Evolutionary conservation across 2,797 vertebrate genomes (phyloP).

Genomic region (Phalanger gymnotis): DNA sequence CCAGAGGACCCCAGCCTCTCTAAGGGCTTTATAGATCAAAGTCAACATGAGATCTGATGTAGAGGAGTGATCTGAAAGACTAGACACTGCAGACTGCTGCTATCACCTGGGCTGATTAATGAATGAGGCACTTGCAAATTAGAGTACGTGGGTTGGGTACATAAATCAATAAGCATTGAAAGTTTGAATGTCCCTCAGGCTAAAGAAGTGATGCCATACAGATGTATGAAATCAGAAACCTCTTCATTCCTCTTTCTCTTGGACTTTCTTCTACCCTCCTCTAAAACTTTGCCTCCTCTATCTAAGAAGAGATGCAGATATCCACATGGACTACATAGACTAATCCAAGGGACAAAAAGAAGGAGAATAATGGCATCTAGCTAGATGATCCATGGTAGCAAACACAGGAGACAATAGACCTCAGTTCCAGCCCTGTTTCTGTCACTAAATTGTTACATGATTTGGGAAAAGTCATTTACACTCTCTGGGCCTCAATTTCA

Average conservation of each 20-base stretch:
- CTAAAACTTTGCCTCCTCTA: conserved; percentile 40
- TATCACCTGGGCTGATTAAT: conserved; percentile 59
- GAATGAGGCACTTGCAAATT: conserved; percentile 54
- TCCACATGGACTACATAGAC: too few relatives aligned
- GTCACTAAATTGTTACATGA: not conserved
- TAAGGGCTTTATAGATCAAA: conserved; percentile 23
- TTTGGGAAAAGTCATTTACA: not conserved
- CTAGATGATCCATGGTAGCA: not conserved
- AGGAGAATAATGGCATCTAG: accelerated
- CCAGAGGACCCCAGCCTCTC: not conserved
- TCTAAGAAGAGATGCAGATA: conserved; percentile 26
- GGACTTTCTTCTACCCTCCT: conserved; percentile 18
- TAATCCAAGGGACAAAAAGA: not conserved
- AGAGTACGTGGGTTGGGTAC: not conserved
- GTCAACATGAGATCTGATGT: not conserved
- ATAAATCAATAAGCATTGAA: not conserved
- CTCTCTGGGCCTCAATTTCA: not conserved
- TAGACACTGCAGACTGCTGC: not conserved
- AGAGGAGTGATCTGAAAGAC: not conserved
- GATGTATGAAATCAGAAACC: not conserved
- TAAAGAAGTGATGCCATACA: not conserved
- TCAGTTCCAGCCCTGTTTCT: not conserved
- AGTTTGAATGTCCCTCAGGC: not conserved
- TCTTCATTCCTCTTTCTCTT: not conserved
- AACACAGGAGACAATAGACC: not conserved